Conservation (phyloP, 2,797 vertebrate species). For the Diglossa cyanea region DNA sequence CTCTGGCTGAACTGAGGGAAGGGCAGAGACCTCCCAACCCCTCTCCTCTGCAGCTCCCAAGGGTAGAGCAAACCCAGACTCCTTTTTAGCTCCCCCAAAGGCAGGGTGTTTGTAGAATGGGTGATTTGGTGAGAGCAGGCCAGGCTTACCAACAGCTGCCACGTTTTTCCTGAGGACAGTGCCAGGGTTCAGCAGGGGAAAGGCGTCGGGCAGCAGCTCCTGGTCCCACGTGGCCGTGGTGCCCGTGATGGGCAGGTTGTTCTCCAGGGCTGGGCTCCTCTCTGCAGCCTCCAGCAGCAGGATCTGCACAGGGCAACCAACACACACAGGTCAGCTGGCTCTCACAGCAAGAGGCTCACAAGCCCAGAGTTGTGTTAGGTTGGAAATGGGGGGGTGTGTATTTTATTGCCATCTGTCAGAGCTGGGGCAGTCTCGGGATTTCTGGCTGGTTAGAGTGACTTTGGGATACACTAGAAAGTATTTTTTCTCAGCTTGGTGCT, state of each 20-base stretch:
- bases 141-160: conserved; percentile 64
- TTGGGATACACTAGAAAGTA: too few relatives aligned
- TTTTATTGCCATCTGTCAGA: neutral
- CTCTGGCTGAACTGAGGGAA: neutral
- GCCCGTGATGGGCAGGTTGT: conserved; percentile 68
- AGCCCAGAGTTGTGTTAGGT: neutral
- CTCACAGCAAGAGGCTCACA: neutral
- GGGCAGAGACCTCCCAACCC: neutral
- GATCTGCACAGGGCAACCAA: conserved; percentile 57
- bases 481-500: too few relatives aligned
- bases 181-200: conserved; percentile 74
- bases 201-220: conserved; percentile 73
- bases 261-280: conserved; percentile 49
- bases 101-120: fast-evolving
- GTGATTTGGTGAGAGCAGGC: neutral
- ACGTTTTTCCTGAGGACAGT: conserved; percentile 60
- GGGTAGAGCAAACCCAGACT: fast-evolving
- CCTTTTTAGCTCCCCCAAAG: neutral
- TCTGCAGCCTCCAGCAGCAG: conserved; percentile 74
- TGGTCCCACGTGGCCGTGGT: conserved; percentile 72
- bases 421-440: neutral
- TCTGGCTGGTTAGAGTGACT: too few relatives aligned
- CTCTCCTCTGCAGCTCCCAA: neutral
- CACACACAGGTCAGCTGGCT: neutral
- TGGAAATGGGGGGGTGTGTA: neutral